Evolutionary conservation across 2,888 invertebrate species (phyloP).

Genomic region (Spodoptera littoralis): DNA sequence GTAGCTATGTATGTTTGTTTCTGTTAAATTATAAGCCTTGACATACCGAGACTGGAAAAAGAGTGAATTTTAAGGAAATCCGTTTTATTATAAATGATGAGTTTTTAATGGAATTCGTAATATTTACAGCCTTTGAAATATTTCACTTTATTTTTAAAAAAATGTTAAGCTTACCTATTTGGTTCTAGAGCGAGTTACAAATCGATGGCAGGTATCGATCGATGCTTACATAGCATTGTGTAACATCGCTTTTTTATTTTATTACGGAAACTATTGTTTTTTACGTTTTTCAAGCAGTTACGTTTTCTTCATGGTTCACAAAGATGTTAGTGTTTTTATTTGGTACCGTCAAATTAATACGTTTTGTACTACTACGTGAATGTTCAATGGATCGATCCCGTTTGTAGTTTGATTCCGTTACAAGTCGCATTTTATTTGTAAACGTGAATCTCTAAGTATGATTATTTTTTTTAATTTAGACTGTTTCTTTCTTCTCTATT

Average conservation of each 20-base stretch:
- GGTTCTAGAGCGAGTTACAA: too few relatives aligned
- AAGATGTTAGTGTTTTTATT: conserved; percentile 35
- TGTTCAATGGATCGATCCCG: conserved; percentile 21
- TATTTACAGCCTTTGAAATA: too few relatives aligned
- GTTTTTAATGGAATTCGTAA: too few relatives aligned
- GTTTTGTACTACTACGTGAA: conserved; percentile 28
- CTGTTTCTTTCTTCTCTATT: conserved; percentile 3
- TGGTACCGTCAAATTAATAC: conserved; percentile 11
- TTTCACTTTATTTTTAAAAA: too few relatives aligned
- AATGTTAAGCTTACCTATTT: too few relatives aligned
- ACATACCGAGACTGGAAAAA: too few relatives aligned
- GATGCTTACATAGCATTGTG: conserved; percentile 9
- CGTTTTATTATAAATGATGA: too few relatives aligned
- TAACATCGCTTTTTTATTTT: conserved; percentile 34
- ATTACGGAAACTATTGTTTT: conserved; percentile 21
- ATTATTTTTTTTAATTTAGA: conserved; percentile 36
- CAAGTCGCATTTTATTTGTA: conserved; percentile 41
- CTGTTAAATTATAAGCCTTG: too few relatives aligned
- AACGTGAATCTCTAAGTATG: conserved; percentile 6
- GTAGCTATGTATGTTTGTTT: too few relatives aligned
- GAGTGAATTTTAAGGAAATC: too few relatives aligned
- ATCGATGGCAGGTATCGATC: neutral
- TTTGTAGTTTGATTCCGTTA: conserved; percentile 36
- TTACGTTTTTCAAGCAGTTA: conserved; percentile 24
- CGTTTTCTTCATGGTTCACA: conserved; percentile 44